These are phyloP conservation scores for Okapia johnstoni DNA, from an alignment of 2,113 vertebrate species.

Conservation along the genomic window DNA sequence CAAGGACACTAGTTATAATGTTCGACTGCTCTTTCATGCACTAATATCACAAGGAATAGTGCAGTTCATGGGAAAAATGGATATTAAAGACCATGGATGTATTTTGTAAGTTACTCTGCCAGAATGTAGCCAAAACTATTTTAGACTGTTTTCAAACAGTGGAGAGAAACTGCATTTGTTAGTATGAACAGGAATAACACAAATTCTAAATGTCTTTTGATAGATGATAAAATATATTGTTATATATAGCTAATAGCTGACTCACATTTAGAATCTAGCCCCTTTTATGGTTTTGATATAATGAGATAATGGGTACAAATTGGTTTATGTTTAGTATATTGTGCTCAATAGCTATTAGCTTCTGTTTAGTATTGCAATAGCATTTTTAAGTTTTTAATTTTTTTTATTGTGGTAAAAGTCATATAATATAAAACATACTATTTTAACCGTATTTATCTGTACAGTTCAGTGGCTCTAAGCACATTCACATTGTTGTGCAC, in stretches of 20 bases:
- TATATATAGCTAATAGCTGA: not conserved
- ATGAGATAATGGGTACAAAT: not conserved
- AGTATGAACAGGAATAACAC: not conserved
- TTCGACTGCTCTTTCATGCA: not conserved
- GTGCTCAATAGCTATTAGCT: not conserved
- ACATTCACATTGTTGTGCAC: not conserved
- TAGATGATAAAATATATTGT: not conserved
- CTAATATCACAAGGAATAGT: not conserved
- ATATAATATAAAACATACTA: not conserved
- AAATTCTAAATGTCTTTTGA: not conserved
- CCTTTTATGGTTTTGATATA: not conserved
- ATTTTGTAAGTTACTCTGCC: not conserved
- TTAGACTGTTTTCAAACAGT: not conserved
- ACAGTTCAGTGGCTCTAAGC: not conserved
- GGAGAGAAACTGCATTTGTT: not conserved
- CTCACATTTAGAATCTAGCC: not conserved
- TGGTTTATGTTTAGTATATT: not conserved
- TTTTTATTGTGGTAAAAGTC: not conserved
- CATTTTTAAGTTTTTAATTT: not conserved
- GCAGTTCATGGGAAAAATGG: slow-evolving; percentile 18
- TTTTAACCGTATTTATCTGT: not conserved
- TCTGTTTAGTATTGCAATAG: not conserved
- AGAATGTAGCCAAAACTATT: not conserved
- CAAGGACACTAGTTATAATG: not conserved
- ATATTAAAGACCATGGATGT: not conserved